A percentile compares a stretch with the other conserved stretches of the same genome.
phyloP scores from a whole-genome alignment of 2,888 invertebrate species.

The Erebia ligea region DNA sequence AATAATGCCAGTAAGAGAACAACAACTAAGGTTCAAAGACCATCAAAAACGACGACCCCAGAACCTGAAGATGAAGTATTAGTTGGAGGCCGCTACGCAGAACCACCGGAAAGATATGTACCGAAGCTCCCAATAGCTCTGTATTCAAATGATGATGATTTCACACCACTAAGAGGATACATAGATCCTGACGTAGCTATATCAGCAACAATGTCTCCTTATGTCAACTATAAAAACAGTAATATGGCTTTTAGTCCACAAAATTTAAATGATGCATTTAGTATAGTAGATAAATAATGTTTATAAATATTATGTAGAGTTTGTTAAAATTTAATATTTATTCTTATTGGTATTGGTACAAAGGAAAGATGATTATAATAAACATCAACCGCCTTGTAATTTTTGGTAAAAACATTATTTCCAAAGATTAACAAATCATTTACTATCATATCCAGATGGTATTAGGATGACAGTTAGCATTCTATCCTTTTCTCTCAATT shows the following conservation, averaged over 20 bases:
- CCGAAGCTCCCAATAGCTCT: conserved; percentile 53
- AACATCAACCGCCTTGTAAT: not conserved
- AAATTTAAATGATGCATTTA: conserved; percentile 77
- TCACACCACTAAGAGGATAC: conserved; percentile 47
- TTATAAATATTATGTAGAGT: conserved; percentile 8
- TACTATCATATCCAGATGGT: no score
- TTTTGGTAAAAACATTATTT: conserved; percentile 3
- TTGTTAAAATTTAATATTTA: conserved; percentile 11
- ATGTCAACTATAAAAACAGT: conserved; percentile 73
- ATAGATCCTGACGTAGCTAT: conserved; percentile 51
- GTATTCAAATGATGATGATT: conserved; percentile 51
- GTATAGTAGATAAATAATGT: conserved; percentile 62
- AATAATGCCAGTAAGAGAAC: conserved; percentile 43
- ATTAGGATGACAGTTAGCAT: no score
- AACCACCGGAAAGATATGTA: conserved; percentile 68
- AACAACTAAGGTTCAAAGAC: conserved; percentile 53
- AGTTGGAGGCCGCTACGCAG: conserved; percentile 73
- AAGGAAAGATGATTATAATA: conserved; percentile 1
- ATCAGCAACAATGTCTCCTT: conserved; percentile 64
- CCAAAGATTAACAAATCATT: conserved; percentile 8
- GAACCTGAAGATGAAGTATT: conserved; percentile 50
- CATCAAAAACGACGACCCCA: conserved; percentile 36
- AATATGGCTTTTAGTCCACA: conserved; percentile 78
- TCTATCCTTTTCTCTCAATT: no score
- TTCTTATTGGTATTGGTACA: conserved; percentile 28